These are phyloP conservation scores for Petrocephalus sullivani DNA, from an alignment of 2,797 vertebrate genomes.

Conservation along the genomic window DNA sequence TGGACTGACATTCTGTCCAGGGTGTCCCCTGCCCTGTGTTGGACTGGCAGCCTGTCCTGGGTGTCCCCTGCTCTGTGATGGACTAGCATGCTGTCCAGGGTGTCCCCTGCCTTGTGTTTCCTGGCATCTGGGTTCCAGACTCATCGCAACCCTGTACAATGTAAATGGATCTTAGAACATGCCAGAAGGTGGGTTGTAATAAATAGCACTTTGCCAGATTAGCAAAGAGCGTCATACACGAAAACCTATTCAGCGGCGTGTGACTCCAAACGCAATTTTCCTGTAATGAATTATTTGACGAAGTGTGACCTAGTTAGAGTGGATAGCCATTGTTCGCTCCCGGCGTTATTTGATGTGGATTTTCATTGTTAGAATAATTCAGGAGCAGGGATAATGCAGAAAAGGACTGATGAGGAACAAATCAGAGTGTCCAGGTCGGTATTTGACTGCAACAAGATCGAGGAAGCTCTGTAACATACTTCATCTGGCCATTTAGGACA, in stretches of 20 bases:
- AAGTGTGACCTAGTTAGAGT: background rate
- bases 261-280: background rate
- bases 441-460: background rate
- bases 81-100: background rate
- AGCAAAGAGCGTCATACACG: background rate
- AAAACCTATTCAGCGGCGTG: background rate
- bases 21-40: background rate
- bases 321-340: background rate
- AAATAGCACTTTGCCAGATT: background rate
- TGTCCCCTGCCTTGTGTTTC: background rate
- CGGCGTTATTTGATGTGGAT: background rate
- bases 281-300: slow-evolving; percentile 3
- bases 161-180: background rate
- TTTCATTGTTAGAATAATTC: slow-evolving; percentile 4
- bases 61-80: background rate
- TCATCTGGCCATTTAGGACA: background rate
- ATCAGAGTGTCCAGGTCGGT: background rate
- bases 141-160: background rate
- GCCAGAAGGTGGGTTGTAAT: background rate
- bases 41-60: background rate
- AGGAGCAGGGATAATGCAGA: background rate
- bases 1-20: background rate
- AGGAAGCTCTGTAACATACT: background rate
- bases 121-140: background rate
- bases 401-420: background rate